phyloP scores from a whole-genome alignment of 1,140 invertebrate genomes.

The Nasonia vitripennis region DNA sequence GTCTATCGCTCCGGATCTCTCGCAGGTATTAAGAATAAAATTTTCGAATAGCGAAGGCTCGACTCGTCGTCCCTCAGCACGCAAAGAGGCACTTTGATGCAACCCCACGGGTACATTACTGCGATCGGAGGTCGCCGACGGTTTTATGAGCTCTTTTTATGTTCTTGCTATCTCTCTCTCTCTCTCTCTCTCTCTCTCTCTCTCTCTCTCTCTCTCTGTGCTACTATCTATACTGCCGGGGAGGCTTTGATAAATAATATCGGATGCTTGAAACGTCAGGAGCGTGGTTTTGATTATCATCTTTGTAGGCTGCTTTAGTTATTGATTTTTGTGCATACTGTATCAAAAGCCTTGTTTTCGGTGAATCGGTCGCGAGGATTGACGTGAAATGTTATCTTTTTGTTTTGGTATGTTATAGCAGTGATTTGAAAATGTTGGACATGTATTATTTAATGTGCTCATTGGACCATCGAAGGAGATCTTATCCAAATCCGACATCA shows the following conservation, averaged over 20 bases:
- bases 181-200: too few species aligned
- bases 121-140: constrained; percentile 64
- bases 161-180: not conserved
- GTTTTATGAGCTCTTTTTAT: constrained; percentile 33
- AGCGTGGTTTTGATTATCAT: not conserved
- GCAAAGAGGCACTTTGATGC: constrained; percentile 67
- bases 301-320: not conserved
- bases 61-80: not conserved
- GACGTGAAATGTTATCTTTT: too few species aligned
- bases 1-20: not conserved
- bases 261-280: not conserved
- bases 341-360: not conserved
- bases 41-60: constrained; percentile 63
- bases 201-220: not conserved
- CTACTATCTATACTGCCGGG: not conserved
- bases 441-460: too few species aligned
- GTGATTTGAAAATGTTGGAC: too few species aligned
- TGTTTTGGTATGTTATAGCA: too few species aligned
- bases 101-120: constrained; percentile 73
- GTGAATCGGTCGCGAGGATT: too few species aligned
- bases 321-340: not conserved
- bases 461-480: too few species aligned
- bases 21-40: constrained; percentile 62
- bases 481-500: too few species aligned
- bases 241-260: constrained; percentile 40